A percentile compares a stretch with the other conserved stretches of the same genome.
Conservation (phyloP, 2,888 invertebrate genomes). For the Drosophila sordidapex region DNA sequence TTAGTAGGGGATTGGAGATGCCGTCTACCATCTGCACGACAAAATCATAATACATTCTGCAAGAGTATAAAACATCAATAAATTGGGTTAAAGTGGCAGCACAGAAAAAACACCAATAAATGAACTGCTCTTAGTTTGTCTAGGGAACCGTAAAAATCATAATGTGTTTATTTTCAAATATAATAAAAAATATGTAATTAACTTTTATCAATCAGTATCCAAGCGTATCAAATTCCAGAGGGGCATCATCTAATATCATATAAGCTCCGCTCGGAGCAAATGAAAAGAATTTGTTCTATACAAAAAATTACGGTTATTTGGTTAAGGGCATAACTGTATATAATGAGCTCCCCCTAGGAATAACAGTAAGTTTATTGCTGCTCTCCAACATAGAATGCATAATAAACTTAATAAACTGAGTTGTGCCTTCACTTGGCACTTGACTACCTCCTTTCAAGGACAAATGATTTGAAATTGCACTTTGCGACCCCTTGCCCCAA, state of each 20-base stretch:
- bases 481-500: background rate
- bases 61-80: background rate
- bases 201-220: background rate
- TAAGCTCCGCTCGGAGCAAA: background rate
- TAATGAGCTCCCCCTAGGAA: background rate
- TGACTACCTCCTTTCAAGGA: constrained; percentile 18
- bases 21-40: background rate
- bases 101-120: background rate
- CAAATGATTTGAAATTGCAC: constrained; percentile 23
- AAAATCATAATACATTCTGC: background rate
- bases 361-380: background rate
- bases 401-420: constrained; percentile 15
- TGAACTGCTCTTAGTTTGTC: background rate
- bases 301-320: background rate
- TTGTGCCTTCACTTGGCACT: constrained; percentile 2
- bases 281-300: too few relatives aligned
- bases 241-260: background rate
- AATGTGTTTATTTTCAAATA: background rate
- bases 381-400: constrained; percentile 7
- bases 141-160: background rate
- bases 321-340: background rate
- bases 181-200: background rate
- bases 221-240: background rate
- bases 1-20: background rate
- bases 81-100: background rate